phyloP scores from a whole-genome alignment of 2,888 invertebrate species.

The Apodemia mormo region DNA sequence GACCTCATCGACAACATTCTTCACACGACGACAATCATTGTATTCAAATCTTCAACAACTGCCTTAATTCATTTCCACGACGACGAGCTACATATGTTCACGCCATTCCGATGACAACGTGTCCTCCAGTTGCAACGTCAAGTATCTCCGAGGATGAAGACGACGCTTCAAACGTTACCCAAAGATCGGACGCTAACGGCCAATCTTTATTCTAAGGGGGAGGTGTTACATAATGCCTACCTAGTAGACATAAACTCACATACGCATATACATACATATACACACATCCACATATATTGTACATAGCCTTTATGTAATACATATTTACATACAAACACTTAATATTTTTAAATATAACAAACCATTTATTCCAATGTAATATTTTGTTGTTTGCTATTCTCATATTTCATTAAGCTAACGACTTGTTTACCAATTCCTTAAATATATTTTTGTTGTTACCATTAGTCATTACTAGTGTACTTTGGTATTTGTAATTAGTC shows the following conservation, averaged over 20 bases:
- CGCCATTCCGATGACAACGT: slow-evolving; percentile 22
- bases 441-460: too few relatives aligned
- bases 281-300: too few relatives aligned
- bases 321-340: too few relatives aligned
- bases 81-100: slow-evolving; percentile 10
- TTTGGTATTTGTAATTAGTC: too few relatives aligned
- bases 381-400: too few relatives aligned
- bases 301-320: too few relatives aligned
- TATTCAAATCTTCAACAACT: slow-evolving; percentile 36
- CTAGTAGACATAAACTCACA: background rate
- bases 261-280: background rate
- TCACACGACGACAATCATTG: slow-evolving; percentile 12
- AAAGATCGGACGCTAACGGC: slow-evolving; percentile 29
- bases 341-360: too few relatives aligned
- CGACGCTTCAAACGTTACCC: slow-evolving; percentile 18
- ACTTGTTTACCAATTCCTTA: too few relatives aligned
- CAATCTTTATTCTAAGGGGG: slow-evolving; percentile 34
- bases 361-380: too few relatives aligned
- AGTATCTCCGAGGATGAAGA: slow-evolving; percentile 26
- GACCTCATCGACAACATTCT: background rate
- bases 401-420: too few relatives aligned
- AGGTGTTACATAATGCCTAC: slow-evolving; percentile 25
- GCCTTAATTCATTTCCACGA: slow-evolving; percentile 25
- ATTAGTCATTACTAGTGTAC: too few relatives aligned
- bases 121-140: background rate